A percentile compares a stretch with the other conserved stretches of the same genome.
Conservation (phyloP, 2,797 vertebrate genomes). For the Nannoperca obscura region DNA sequence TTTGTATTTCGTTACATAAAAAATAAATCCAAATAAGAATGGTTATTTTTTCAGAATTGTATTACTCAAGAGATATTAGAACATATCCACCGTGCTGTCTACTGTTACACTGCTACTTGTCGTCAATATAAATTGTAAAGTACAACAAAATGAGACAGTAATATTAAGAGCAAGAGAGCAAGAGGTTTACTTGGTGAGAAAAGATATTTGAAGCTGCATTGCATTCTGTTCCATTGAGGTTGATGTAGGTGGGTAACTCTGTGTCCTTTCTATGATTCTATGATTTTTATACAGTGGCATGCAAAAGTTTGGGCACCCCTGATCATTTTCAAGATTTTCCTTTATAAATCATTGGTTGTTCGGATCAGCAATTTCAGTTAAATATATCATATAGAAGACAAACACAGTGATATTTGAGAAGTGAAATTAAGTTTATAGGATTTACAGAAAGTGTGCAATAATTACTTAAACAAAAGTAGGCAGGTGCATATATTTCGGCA, state of each 20-base stretch:
- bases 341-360: too few relatives aligned
- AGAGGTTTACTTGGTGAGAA: conserved; percentile 1
- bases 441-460: too few relatives aligned
- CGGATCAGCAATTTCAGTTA: too few relatives aligned
- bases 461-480: too few relatives aligned
- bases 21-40: background rate
- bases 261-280: background rate
- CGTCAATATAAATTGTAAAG: background rate
- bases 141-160: background rate
- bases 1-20: background rate
- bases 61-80: background rate
- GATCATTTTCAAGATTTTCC: too few relatives aligned
- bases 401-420: too few relatives aligned
- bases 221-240: background rate
- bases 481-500: too few relatives aligned
- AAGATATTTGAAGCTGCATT: background rate
- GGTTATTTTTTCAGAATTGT: background rate
- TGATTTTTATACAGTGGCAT: too few relatives aligned
- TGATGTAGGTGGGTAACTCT: background rate
- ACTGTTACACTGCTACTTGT: background rate
- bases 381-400: too few relatives aligned
- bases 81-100: background rate
- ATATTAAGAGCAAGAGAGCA: conserved; percentile 4
- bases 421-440: too few relatives aligned
- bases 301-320: too few relatives aligned